Conservation (phyloP, 2,797 vertebrate species). For the Pteropus rufus region DNA sequence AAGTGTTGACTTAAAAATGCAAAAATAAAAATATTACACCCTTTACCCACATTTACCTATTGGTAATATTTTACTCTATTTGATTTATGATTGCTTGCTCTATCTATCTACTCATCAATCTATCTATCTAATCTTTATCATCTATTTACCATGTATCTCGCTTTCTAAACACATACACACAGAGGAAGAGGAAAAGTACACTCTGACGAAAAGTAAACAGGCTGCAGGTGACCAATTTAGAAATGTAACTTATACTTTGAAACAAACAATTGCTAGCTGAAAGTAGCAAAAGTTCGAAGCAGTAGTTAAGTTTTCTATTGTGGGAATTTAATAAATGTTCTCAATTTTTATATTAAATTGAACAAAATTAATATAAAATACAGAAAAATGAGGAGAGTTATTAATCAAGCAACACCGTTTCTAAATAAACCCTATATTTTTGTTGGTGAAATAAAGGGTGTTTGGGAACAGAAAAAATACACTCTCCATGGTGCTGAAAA, state of each 20-base stretch:
- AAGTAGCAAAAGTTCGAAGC: background rate
- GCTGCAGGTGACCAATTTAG: background rate
- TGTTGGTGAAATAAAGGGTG: background rate
- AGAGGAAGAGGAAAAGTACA: background rate
- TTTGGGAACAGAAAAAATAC: background rate
- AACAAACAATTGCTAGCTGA: background rate
- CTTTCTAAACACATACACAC: background rate
- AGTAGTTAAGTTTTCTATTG: background rate
- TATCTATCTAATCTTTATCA: background rate
- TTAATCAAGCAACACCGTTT: background rate
- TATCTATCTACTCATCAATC: background rate
- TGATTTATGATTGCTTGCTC: background rate
- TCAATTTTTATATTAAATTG: conserved; percentile 6
- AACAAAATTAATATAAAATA: background rate
- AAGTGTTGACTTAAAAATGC: background rate
- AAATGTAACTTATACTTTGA: background rate
- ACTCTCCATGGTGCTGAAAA: conserved; percentile 30
- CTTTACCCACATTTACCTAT: background rate
- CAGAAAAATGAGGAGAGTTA: background rate
- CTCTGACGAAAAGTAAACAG: background rate
- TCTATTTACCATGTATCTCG: background rate
- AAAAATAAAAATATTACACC: background rate
- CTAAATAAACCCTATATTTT: background rate
- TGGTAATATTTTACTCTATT: background rate
- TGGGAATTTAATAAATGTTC: background rate